Base-by-base conservation (phyloP, 2,888 invertebrate genomes). In the Onthophagus sagittarius region DNA sequence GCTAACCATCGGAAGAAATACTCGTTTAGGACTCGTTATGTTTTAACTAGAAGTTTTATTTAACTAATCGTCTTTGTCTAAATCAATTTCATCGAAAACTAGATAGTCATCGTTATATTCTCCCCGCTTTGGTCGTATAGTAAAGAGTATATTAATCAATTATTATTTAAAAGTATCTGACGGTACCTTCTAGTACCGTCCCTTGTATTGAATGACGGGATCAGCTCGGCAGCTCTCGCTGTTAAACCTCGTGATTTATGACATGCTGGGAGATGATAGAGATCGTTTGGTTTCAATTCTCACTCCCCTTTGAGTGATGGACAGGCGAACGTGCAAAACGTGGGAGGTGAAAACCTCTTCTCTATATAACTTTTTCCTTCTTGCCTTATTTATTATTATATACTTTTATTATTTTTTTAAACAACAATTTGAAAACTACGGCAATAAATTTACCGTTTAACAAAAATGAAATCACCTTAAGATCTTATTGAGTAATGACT, bases 231-330 rank as follows among this genome's bases (percentile, higher is more conserved):
- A 53, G 39, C 39, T 53, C 39, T 53, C 39, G 39, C 39, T 53
- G 39, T 53, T 53, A 53, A 53, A 72, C 33, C 53, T 71, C 62
- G 62, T 73, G 73, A 73, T 73, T 73, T 73, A 73, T 71, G 73
- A 73, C 63, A 23, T 32, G 69, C 69, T 32, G 63, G 53, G 62
- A 53, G 39, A 53, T 71, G 73, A 71, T 73, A 62, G 73, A 73
- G 69, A 73, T 71, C 73, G 73, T 15, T 62, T 69, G 69, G 32
- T 62, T 69, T 62, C 67, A 53, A 53, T 53, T 53, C 39, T 11
- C 39, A 11, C 39, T 53, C 39, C 39, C 39, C 39, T 23, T 23
- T 53, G 39, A 53, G 39, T 53, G 39, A 53, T 53, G 39, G 39
- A 53, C 39, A 73, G 23, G 14, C 72, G 33, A 65, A 53, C 72